Evolutionary conservation across 2,888 invertebrate species (phyloP).

Genomic region (Drosophila lutescens): DNA sequence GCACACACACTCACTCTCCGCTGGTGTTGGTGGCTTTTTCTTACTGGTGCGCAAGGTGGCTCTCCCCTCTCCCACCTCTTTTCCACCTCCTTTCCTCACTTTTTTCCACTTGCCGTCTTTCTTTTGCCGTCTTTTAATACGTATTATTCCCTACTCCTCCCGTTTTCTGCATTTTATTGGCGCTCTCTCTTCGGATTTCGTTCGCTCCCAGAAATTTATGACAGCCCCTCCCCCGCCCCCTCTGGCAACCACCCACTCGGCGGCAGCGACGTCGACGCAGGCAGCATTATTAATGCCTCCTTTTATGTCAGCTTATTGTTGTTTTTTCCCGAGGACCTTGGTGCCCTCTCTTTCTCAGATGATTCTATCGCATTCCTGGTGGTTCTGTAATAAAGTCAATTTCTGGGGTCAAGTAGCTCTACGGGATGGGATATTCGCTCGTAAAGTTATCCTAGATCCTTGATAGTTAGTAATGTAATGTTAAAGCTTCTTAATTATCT

Average conservation of each 20-base stretch:
- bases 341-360: constrained; percentile 23
- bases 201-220: constrained; percentile 56
- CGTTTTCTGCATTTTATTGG: constrained; percentile 44
- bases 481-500: neutral
- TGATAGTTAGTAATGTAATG: neutral
- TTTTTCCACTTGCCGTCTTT: constrained; percentile 38
- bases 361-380: constrained; percentile 23
- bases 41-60: constrained; percentile 82
- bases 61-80: constrained; percentile 7
- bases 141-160: constrained; percentile 36
- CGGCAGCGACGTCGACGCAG: constrained; percentile 12
- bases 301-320: constrained; percentile 53
- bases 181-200: constrained; percentile 24
- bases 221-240: constrained; percentile 36
- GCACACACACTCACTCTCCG: constrained; percentile 22
- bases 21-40: constrained; percentile 70
- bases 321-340: constrained; percentile 29
- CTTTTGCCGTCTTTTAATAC: constrained; percentile 29
- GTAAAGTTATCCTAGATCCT: neutral
- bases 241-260: neutral
- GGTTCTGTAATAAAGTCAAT: constrained; percentile 35
- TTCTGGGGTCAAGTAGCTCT: constrained; percentile 17
- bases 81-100: constrained; percentile 13
- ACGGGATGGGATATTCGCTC: neutral
- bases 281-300: constrained; percentile 57